Evolutionary conservation across 2,797 vertebrate species (phyloP).

Genomic region (Coregonus ussuriensis): DNA sequence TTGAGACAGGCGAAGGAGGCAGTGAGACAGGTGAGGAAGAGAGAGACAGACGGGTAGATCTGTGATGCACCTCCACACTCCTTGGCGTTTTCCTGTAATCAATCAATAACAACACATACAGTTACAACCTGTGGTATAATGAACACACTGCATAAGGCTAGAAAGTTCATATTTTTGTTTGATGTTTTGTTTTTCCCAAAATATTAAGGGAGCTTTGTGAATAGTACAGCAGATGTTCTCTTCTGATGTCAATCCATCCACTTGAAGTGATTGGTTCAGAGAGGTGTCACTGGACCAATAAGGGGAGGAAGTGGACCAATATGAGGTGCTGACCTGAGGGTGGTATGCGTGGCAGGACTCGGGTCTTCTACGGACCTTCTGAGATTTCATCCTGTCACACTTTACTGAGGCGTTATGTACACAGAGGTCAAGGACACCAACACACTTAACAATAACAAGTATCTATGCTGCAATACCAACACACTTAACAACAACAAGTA

Average conservation of each 20-base stretch:
- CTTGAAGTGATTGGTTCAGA: no score
- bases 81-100: constrained; percentile 86
- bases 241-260: no score
- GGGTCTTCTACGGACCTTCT: constrained; percentile 68
- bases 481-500: no score
- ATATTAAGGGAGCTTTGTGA: no score
- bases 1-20: constrained; percentile 12
- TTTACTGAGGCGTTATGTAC: constrained; percentile 92
- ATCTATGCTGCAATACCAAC: no score
- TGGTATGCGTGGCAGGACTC: constrained; percentile 92
- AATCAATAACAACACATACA: constrained; percentile 9
- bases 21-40: constrained; percentile 75
- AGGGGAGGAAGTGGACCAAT: not conserved
- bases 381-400: constrained; percentile 91
- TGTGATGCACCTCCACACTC: constrained; percentile 84
- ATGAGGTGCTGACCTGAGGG: constrained; percentile 78
- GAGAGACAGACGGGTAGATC: constrained; percentile 56
- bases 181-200: no score
- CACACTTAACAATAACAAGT: no score
- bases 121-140: not conserved
- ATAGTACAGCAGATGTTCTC: no score
- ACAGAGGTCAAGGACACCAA: constrained; percentile 71
- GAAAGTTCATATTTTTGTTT: not conserved
- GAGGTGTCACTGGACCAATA: not conserved
- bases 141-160: not conserved